Evolutionary conservation across 2,113 vertebrate species (phyloP), one percentile per base, ranked within the genome.

Genomic region (Acanthochromis polyacanthus): DNA sequence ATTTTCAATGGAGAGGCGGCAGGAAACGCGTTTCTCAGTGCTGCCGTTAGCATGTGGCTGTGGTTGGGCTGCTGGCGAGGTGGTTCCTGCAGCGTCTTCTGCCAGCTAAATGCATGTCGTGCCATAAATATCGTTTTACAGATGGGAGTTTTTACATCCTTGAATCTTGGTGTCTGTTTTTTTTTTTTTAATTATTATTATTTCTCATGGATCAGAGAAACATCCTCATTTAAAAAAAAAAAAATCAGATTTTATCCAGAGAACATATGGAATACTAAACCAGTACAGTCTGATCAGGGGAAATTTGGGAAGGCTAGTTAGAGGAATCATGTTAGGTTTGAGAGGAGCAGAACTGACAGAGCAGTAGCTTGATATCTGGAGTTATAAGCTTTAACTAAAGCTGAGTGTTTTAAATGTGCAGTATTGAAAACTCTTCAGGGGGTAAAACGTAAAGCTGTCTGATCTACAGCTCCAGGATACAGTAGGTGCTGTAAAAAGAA

Each of bases 261-360:
- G 48, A 78, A 69, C 62, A 83, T 36, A 68, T 68, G 57, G 61
- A 58, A 71, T 62, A 68, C 46, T 19, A 45, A 56, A 78, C 46
- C 23, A 15, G 12, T 20, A 10, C 58, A 61, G 51, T 30, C 14
- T 75, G 23, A 60, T 66, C 32, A 56, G 30, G 30, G 36, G 66
- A 48, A 53, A 16, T 60, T 22, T 15, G 22, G 50, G 25, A 51
- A 64, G 43, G 15, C 5, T 38, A 40, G 12, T 64, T 9, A 19
- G 5, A 23, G 4, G 5, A 71, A 52, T 83, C 43, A 19, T 64
- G 48, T 65, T 8, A 65, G 38, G 43, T 57, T 8, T 25, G 19
- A 63, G 25, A 25, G 10, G 46, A 68, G 38, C 12, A 19, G n/a
- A n/a, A 30, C 16, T 40, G 55, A 61, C 59, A 3, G 4, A 59